Evolutionary conservation across 2,888 invertebrate species (phyloP).

Genomic region (Dasypolia templi): DNA sequence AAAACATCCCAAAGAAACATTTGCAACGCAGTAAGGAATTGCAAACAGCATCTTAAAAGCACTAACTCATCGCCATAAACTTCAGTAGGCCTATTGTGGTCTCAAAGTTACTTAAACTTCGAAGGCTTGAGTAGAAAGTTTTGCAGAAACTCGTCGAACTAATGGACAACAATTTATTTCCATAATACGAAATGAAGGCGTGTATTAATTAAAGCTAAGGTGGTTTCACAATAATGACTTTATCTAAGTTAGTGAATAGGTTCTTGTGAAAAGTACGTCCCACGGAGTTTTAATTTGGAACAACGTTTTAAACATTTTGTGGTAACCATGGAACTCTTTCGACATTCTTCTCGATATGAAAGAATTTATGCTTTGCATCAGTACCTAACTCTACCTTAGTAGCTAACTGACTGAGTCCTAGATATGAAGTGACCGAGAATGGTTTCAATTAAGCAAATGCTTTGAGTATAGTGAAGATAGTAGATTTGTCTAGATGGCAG

Average conservation of each 20-base stretch:
- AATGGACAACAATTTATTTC: conserved; percentile 65
- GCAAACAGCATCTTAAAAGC: conserved; percentile 34
- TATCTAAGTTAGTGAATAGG: conserved; percentile 22
- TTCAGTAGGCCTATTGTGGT: conserved; percentile 42
- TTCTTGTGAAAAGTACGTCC: conserved; percentile 23
- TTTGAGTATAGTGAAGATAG: not conserved
- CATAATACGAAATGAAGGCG: conserved; percentile 53
- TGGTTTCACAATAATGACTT: conserved; percentile 19
- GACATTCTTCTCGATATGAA: no score
- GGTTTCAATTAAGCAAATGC: not conserved
- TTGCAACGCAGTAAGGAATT: conserved; percentile 14
- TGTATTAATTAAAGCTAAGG: conserved; percentile 53
- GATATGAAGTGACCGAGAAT: not conserved
- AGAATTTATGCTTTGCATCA: not conserved
- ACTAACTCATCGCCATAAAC: conserved; percentile 51
- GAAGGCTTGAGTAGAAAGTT: conserved; percentile 55
- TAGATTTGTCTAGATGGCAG: not conserved
- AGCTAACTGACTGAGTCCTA: no score
- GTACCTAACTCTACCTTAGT: not conserved
- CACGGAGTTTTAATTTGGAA: conserved; percentile 9
- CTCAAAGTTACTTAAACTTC: conserved; percentile 52
- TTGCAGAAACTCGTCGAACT: conserved; percentile 59
- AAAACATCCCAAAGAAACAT: conserved; percentile 25
- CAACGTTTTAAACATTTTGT: not conserved
- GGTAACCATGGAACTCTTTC: not conserved